These are phyloP conservation scores for Agonum fuliginosum DNA, from an alignment of 2,888 invertebrate genomes.

Conservation along the genomic window DNA sequence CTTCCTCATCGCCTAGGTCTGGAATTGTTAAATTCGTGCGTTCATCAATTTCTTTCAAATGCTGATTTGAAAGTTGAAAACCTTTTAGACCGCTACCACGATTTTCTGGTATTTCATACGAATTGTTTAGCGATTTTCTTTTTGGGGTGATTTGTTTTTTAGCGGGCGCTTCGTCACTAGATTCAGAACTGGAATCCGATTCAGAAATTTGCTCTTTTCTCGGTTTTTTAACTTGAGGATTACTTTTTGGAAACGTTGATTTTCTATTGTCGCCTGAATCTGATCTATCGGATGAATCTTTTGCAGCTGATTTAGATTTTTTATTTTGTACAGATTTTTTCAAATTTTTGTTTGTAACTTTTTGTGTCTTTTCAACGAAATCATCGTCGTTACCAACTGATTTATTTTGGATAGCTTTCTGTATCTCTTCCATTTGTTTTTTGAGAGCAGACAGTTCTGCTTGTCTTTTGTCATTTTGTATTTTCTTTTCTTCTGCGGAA, in stretches of 20 bases:
- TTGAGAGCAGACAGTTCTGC: not conserved
- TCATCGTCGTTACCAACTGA: too few relatives aligned
- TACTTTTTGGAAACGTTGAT: not conserved
- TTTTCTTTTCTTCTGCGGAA: slow-evolving; percentile 1
- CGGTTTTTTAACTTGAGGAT: not conserved
- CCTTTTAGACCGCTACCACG: slow-evolving; percentile 2
- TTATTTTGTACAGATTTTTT: too few relatives aligned
- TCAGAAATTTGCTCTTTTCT: slow-evolving; percentile 5
- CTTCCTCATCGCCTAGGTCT: slow-evolving; percentile 50
- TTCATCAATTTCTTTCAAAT: slow-evolving; percentile 34
- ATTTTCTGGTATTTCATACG: not conserved
- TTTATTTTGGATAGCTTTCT: slow-evolving; percentile 3
- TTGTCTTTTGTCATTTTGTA: slow-evolving; percentile 11
- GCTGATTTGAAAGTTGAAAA: slow-evolving; percentile 11
- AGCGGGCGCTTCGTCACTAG: slow-evolving; percentile 11
- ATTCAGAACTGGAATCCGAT: slow-evolving; percentile 30
- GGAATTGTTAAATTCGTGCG: not conserved
- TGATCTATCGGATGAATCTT: not conserved
- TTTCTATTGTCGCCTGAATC: not conserved
- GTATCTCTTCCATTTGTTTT: not conserved
- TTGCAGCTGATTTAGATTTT: not conserved
- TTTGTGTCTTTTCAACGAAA: too few relatives aligned
- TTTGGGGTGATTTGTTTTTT: not conserved
- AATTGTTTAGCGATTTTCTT: not conserved
- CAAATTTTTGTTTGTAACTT: too few relatives aligned